Evolutionary conservation across 2,113 vertebrate species (phyloP).

Genomic region (Anarhynchus alexandrinus): DNA sequence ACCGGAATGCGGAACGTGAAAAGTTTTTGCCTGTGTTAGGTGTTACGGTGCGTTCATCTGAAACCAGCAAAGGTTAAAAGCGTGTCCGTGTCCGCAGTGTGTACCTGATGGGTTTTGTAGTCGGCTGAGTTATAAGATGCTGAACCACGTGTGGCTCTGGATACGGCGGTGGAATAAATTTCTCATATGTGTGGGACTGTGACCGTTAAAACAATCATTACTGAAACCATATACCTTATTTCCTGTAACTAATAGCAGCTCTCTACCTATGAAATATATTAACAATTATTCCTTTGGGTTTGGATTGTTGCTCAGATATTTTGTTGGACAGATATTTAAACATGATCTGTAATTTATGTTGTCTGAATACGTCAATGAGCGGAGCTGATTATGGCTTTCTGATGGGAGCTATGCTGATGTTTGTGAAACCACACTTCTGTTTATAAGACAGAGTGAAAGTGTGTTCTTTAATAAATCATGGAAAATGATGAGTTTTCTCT

Average conservation of each 20-base stretch:
- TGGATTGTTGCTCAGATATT: constrained; percentile 60
- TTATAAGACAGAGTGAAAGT: not conserved
- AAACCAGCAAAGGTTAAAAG: not conserved
- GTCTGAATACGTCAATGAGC: constrained; percentile 8
- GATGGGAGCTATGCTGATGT: constrained; percentile 18
- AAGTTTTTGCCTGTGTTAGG: not conserved
- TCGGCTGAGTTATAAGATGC: not conserved
- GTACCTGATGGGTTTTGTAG: constrained; percentile 35
- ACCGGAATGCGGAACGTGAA: accelerated
- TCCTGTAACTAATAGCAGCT: constrained; percentile 66
- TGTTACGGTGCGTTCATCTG: not conserved
- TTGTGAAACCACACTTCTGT: constrained; percentile 40
- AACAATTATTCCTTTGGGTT: constrained; percentile 57
- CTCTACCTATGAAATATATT: constrained; percentile 68
- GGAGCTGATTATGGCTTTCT: constrained; percentile 40
- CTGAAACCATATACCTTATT: constrained; percentile 69
- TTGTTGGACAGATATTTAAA: constrained; percentile 61
- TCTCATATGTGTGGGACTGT: constrained; percentile 74
- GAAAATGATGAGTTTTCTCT: constrained; percentile 42
- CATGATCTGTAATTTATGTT: constrained; percentile 25
- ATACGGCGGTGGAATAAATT: constrained; percentile 63
- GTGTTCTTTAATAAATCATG: constrained; percentile 28
- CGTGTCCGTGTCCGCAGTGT: not conserved
- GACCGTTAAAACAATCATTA: constrained; percentile 61
- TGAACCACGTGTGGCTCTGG: constrained; percentile 26